Evolutionary conservation across 2,113 vertebrate species (phyloP), one percentile per base, ranked within the genome.

Genomic region (Bambusicola thoracicus): DNA sequence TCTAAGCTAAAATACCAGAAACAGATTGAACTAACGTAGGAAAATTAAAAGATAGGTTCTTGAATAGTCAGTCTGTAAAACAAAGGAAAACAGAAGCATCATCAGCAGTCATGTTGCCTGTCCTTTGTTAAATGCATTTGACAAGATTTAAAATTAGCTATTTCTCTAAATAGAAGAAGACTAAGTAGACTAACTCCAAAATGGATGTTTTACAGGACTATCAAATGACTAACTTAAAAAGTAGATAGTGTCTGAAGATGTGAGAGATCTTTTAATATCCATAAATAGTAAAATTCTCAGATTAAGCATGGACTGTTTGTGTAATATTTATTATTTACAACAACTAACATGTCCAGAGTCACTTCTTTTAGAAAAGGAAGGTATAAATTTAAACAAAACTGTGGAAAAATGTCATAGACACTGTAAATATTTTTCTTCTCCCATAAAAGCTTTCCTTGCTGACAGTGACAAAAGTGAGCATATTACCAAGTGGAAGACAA

Each of bases 401-500:
- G 32, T 59, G 53, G 48, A 89, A 89, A 94, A 89, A 77, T 41
- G 43, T 12, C n/a, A 25, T 6, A 44, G 36, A 13, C 67, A 53
- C 66, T 78, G 83, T 8, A 83, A 74, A 41, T 62, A 29, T 32
- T 85, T 85, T 87, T 72, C 25, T 59, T 90, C 93, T 92, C 48
- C 69, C 16, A 90, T 14, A 29, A 72, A 90, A 76, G 56, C 13
- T 17, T 58, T 92, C n/a, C 18, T 36, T 27, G 18, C 56, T 84
- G 53, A 72, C 25, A 67, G 73, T 20, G 34, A 90, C 38, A 84
- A 86, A 68, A 75, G 25, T 0, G 6, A 92, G 56, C 18, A 32
- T 25, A 68, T 38, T 67, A 84, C 27, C 69, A 92, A 92, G 40
- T 68, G 49, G n/a, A 81, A 85, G 55, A 83, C 29, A 84, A 94